A percentile compares a stretch with the other conserved stretches of the same genome.
Conservation (phyloP, 2,113 vertebrate genomes). For the Gopherus flavomarginatus region DNA sequence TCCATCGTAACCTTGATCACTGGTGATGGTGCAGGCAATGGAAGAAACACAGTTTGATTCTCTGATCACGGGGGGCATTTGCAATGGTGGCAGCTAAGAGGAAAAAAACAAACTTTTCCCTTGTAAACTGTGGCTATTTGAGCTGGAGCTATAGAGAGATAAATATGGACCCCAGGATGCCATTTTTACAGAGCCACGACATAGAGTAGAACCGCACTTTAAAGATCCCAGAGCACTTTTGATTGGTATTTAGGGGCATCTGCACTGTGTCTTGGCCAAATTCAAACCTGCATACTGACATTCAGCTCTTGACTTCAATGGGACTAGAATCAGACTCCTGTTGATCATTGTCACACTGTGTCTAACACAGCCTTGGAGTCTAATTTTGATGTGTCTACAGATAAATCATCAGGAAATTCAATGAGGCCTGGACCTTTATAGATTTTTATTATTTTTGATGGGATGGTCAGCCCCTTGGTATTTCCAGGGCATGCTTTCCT, state of each 20-base stretch:
- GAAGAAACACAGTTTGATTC: background rate
- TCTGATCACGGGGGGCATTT: background rate
- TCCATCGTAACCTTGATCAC: background rate
- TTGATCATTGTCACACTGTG: background rate
- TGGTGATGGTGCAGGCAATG: fast-evolving
- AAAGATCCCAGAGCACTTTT: background rate
- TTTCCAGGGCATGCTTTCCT: background rate
- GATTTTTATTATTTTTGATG: background rate
- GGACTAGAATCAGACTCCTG: background rate
- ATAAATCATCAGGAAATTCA: background rate
- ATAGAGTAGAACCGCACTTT: background rate
- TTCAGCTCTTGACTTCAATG: background rate
- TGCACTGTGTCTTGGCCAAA: background rate
- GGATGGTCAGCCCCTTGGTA: background rate
- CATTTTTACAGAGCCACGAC: fast-evolving
- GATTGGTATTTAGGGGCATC: fast-evolving
- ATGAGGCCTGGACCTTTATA: background rate
- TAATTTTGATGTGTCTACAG: background rate
- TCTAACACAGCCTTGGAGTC: background rate
- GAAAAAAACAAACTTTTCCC: background rate
- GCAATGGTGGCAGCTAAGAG: background rate
- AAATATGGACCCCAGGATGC: background rate
- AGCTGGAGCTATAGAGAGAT: background rate
- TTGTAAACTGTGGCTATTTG: background rate
- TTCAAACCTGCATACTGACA: background rate